Conservation (phyloP, 1,140 invertebrate genomes). For the Drosophila sechellia region DNA sequence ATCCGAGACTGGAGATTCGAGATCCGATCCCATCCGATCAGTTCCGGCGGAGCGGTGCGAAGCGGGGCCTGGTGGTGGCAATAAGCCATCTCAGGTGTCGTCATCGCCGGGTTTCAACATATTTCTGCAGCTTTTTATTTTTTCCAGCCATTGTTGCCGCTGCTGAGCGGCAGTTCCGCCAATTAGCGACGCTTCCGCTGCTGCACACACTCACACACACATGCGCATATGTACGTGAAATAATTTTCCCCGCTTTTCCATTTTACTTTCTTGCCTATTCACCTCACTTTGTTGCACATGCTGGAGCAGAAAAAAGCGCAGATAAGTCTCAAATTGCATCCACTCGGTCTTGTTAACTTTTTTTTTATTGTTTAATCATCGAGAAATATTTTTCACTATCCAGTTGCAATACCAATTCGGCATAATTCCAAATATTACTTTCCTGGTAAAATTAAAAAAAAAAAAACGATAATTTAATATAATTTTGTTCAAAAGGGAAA, state of each 20-base stretch:
- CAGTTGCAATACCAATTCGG: too few relatives aligned
- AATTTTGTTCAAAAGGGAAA: too few relatives aligned
- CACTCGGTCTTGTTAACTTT: slow-evolving; percentile 7
- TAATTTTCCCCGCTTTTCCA: slow-evolving; percentile 69
- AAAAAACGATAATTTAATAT: too few relatives aligned
- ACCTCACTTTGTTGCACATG: slow-evolving; percentile 37
- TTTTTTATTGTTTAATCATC: background rate
- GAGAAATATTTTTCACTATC: background rate
- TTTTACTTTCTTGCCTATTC: slow-evolving; percentile 26
- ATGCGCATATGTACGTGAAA: slow-evolving; percentile 32
- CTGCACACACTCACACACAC: slow-evolving; percentile 35
- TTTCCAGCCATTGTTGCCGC: slow-evolving; percentile 33
- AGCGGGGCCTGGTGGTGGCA: slow-evolving; percentile 40
- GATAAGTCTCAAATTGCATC: slow-evolving; percentile 30
- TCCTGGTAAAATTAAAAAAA: background rate
- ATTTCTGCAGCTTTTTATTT: slow-evolving; percentile 50
- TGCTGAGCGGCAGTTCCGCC: slow-evolving; percentile 68
- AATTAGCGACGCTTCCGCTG: slow-evolving; percentile 79
- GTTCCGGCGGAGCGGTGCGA: background rate
- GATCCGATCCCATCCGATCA: slow-evolving; percentile 14
- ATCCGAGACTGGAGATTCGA: background rate
- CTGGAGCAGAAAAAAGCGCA: slow-evolving; percentile 32
- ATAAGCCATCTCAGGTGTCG: slow-evolving; percentile 78
- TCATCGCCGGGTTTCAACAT: slow-evolving; percentile 70
- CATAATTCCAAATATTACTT: too few relatives aligned